Conservation (phyloP, 53 echinoderm and acorn worm species). For the Echinometra lucunter region DNA sequence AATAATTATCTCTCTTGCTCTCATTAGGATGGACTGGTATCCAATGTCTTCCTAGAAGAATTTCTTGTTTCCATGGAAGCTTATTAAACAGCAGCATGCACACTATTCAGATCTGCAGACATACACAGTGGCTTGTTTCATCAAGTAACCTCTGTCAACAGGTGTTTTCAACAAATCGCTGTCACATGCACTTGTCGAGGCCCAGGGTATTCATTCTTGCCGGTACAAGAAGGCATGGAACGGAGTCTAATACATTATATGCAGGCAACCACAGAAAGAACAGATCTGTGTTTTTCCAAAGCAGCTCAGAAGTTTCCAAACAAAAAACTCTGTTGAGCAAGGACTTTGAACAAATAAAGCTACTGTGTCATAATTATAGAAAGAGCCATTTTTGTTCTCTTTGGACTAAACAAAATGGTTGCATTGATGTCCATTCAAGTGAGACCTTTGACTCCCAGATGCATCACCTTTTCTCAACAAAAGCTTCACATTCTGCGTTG, state of each 20-base stretch:
- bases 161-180: slow-evolving; percentile 4
- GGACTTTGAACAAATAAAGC: not conserved
- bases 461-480: slow-evolving; percentile 23
- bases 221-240: not conserved
- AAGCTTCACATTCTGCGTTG: not conserved
- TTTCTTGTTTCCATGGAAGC: not conserved
- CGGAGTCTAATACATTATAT: not conserved
- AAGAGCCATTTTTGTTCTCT: not conserved
- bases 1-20: not conserved
- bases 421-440: not conserved
- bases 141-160: not conserved
- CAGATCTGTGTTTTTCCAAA: not conserved
- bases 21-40: not conserved
- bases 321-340: not conserved
- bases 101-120: not conserved
- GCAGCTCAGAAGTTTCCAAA: not conserved
- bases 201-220: not conserved
- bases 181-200: not conserved
- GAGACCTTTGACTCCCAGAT: not conserved
- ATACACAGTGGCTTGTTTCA: not conserved
- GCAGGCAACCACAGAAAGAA: not conserved
- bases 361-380: not conserved
- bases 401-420: not conserved
- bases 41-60: not conserved
- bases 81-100: not conserved